A percentile compares a stretch with the other conserved stretches of the same genome.
These are phyloP conservation scores for Aptenodytes forsteri DNA, from an alignment of 2,113 vertebrate genomes.

Conservation along the genomic window DNA sequence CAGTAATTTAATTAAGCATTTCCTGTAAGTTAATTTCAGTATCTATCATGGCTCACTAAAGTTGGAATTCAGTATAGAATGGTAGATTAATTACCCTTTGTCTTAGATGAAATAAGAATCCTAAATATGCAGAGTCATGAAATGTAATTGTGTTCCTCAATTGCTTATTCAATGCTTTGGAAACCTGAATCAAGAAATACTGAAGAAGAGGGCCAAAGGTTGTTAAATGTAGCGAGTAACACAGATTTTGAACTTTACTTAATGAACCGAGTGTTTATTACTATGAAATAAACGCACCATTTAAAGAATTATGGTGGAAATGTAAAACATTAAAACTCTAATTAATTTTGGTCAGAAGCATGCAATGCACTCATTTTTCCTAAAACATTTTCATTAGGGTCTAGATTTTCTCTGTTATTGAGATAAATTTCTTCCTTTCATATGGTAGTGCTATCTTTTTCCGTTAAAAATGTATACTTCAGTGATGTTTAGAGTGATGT, in stretches of 20 bases:
- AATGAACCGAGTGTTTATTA: constrained; percentile 91
- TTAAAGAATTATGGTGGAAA: constrained; percentile 79
- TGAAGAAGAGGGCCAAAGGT: constrained; percentile 75
- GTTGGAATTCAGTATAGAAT: constrained; percentile 77
- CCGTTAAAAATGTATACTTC: neutral
- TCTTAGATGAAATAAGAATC: constrained; percentile 85
- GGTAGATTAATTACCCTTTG: constrained; percentile 87
- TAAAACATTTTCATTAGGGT: constrained; percentile 71
- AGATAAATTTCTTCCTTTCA: constrained; percentile 55
- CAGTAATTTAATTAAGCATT: constrained; percentile 87
- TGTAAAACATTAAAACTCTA: constrained; percentile 76
- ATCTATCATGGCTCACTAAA: constrained; percentile 84
- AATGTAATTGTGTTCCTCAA: constrained; percentile 86
- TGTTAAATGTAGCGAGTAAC: constrained; percentile 87
- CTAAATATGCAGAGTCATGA: constrained; percentile 88
- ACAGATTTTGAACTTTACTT: constrained; percentile 82
- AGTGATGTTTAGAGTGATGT: neutral
- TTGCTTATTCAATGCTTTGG: constrained; percentile 80
- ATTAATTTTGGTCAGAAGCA: constrained; percentile 81
- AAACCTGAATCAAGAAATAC: constrained; percentile 72
- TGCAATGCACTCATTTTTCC: constrained; percentile 68
- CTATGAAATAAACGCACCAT: constrained; percentile 80
- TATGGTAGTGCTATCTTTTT: constrained; percentile 7
- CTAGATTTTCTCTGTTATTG: constrained; percentile 62
- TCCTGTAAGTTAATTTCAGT: constrained; percentile 81